A percentile compares a stretch with the other conserved stretches of the same genome.
Evolutionary conservation across 2,888 invertebrate genomes (phyloP).

Genomic region (Spisula solida): DNA sequence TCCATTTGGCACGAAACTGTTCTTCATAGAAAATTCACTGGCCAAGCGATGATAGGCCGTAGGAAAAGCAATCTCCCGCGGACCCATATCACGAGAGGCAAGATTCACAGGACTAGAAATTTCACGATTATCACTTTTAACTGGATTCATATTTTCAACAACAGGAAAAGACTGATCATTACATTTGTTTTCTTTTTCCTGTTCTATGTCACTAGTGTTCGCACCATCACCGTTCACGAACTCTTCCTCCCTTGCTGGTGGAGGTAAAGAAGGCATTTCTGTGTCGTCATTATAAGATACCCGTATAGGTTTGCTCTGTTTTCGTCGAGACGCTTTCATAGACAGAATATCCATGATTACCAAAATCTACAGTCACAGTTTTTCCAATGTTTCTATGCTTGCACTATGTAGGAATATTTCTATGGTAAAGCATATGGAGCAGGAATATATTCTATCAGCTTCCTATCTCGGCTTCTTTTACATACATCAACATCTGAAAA

Average conservation of each 20-base stretch:
- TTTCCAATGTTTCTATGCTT: constrained; percentile 6
- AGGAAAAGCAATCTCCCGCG: constrained; percentile 76
- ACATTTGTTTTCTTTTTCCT: constrained; percentile 75
- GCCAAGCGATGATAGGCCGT: constrained; percentile 93
- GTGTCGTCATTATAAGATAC: constrained; percentile 75
- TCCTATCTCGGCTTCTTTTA: not conserved
- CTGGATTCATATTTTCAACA: constrained; percentile 61
- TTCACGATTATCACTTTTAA: constrained; percentile 42
- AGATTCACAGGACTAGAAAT: constrained; percentile 67
- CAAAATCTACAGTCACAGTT: not conserved
- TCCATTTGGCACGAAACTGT: constrained; percentile 77
- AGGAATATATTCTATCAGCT: not conserved
- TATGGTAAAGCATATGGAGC: not conserved
- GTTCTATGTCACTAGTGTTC: constrained; percentile 67
- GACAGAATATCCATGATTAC: constrained; percentile 74
- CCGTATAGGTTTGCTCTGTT: constrained; percentile 85
- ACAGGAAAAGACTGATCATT: constrained; percentile 69
- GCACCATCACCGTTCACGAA: constrained; percentile 69
- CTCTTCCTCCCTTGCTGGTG: constrained; percentile 63
- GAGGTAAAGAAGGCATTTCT: constrained; percentile 69
- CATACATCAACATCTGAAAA: constrained; percentile 10
- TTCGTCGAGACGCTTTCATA: constrained; percentile 84
- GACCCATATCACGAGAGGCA: constrained; percentile 30
- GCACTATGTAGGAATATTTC: constrained; percentile 11
- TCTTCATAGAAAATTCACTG: constrained; percentile 91